Percentiles rank a stretch among this genome's conserved stretches.
phyloP scores from a whole-genome alignment of 2,797 vertebrate species.

The Psittacula echo region DNA sequence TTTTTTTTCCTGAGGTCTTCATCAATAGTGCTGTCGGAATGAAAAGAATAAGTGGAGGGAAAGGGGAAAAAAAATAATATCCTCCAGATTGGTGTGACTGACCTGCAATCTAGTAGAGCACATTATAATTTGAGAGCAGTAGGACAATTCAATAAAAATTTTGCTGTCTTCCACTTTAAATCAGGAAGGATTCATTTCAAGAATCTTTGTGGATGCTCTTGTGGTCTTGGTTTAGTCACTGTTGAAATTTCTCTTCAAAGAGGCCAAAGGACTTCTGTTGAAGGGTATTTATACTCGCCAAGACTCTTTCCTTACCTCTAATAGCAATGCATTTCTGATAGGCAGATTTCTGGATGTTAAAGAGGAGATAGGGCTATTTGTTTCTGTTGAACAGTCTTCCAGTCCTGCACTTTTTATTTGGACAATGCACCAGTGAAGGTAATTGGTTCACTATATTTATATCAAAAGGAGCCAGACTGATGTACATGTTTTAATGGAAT shows the following conservation, averaged over 20 bases:
- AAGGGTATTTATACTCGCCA: not conserved
- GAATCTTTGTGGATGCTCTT: slow-evolving; percentile 34
- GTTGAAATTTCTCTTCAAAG: slow-evolving; percentile 29
- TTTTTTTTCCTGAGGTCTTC: slow-evolving; percentile 77
- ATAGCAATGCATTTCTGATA: not conserved
- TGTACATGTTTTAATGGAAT: not conserved
- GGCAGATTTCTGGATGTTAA: not conserved
- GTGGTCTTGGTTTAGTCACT: slow-evolving; percentile 31
- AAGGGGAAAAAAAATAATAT: slow-evolving; percentile 38
- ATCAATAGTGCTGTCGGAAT: slow-evolving; percentile 70
- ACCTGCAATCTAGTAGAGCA: slow-evolving; percentile 70
- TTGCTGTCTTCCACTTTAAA: slow-evolving; percentile 70
- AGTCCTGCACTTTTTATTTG: not conserved
- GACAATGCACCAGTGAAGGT: not conserved
- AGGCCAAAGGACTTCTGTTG: not conserved
- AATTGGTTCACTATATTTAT: not conserved
- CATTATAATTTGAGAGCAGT: slow-evolving; percentile 67
- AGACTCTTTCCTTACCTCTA: not conserved
- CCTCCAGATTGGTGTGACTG: slow-evolving; percentile 63
- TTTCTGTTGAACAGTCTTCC: not conserved
- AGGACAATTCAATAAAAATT: slow-evolving; percentile 66
- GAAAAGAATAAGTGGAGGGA: slow-evolving; percentile 56
- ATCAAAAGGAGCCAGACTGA: not conserved
- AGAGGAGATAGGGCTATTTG: not conserved
- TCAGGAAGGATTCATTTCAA: slow-evolving; percentile 69